A percentile compares a stretch with the other conserved stretches of the same genome.
Evolutionary conservation across 2,113 vertebrate species (phyloP).

Genomic region (Rousettus leschenaultii): DNA sequence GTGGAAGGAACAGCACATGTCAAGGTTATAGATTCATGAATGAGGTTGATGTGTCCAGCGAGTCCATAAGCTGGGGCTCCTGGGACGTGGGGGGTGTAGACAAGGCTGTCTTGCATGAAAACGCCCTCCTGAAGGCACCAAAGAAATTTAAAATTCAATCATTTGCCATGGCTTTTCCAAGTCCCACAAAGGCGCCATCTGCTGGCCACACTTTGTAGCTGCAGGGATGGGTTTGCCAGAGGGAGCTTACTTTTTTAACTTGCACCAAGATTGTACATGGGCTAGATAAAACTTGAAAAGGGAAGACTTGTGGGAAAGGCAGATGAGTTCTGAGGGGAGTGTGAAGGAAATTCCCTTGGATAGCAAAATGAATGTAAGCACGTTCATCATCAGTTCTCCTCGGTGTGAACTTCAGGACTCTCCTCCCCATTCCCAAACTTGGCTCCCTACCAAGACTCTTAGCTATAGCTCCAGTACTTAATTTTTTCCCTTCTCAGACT

Average conservation of each 20-base stretch:
- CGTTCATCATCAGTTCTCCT: background rate
- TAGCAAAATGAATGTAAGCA: background rate
- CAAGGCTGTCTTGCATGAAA: background rate
- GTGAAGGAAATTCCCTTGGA: background rate
- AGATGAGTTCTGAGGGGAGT: background rate
- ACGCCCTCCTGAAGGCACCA: background rate
- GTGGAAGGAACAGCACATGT: background rate
- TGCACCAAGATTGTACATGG: background rate
- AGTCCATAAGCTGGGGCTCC: background rate
- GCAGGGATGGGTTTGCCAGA: background rate
- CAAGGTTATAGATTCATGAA: background rate
- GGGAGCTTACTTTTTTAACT: background rate
- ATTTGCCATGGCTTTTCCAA: background rate
- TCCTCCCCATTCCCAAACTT: background rate
- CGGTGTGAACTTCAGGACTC: background rate
- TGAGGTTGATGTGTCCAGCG: background rate
- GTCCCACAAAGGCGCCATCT: slow-evolving; percentile 7
- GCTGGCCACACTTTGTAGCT: slow-evolving; percentile 16
- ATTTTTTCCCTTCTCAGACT: background rate
- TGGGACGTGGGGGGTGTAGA: background rate
- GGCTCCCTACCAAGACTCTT: background rate
- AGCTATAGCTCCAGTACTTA: background rate
- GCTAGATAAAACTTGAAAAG: background rate
- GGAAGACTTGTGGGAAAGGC: background rate
- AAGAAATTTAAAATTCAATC: background rate